A percentile compares a stretch with the other conserved stretches of the same genome.
Evolutionary conservation across 1,140 invertebrate species (phyloP).

Genomic region (Nasonia giraulti): DNA sequence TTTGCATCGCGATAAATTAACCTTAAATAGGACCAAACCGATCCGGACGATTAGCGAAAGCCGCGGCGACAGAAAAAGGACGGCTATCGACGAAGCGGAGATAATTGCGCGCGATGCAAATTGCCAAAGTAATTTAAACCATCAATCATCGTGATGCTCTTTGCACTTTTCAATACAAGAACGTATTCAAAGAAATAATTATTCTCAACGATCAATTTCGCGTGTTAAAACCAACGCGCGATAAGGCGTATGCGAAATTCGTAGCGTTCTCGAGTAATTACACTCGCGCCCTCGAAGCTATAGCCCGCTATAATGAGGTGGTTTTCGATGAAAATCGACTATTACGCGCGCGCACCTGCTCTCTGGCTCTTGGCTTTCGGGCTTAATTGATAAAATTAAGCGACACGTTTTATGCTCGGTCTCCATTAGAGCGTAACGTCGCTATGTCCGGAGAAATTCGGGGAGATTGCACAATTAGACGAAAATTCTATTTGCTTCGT

Average conservation of each 20-base stretch:
- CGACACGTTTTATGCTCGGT: not conserved
- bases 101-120: slow-evolving; percentile 27
- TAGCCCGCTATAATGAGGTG: not conserved
- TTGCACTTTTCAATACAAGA: not conserved
- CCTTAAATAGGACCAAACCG: too few species aligned
- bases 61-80: not conserved
- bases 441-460: not conserved
- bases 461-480: not conserved
- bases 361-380: not conserved
- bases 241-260: not conserved
- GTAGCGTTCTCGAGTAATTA: not conserved
- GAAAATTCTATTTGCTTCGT: not conserved
- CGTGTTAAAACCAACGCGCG: not conserved
- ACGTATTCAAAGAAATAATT: too few species aligned
- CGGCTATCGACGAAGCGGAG: not conserved
- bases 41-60: not conserved
- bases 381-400: not conserved
- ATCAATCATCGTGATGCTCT: slow-evolving; percentile 2
- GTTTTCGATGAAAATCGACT: not conserved
- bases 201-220: too few species aligned
- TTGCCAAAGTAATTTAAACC: slow-evolving; percentile 22
- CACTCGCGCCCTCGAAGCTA: not conserved
- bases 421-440: not conserved
- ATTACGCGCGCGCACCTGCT: not conserved
- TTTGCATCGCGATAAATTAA: not conserved